A percentile compares a stretch with the other conserved stretches of the same genome.
These are phyloP conservation scores for Brachypteracias leptosomus DNA, from an alignment of 2,113 vertebrate species.

Conservation along the genomic window DNA sequence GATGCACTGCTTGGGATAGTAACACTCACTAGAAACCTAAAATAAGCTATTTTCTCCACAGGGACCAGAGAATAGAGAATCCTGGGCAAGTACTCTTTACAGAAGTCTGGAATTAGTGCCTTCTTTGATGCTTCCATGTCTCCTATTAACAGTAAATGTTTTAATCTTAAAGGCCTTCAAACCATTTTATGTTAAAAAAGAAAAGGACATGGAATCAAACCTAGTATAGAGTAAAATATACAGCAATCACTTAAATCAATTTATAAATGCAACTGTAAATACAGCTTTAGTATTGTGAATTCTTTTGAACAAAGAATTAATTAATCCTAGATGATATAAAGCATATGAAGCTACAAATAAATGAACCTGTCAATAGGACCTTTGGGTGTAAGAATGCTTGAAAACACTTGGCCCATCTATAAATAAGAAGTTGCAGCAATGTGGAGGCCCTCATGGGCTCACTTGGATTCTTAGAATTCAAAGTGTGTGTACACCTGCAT, in stretches of 20 bases:
- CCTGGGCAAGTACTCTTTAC: background rate
- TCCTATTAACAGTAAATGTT: background rate
- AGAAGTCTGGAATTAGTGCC: background rate
- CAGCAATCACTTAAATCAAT: background rate
- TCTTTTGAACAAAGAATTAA: background rate
- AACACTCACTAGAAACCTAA: background rate
- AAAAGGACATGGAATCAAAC: background rate
- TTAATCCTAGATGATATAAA: background rate
- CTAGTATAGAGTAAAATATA: background rate
- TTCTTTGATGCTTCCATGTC: background rate
- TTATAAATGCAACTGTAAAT: background rate
- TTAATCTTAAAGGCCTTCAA: background rate
- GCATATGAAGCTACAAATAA: background rate
- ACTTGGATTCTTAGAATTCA: background rate
- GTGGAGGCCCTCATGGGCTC: background rate
- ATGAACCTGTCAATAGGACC: background rate
- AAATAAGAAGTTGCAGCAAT: background rate
- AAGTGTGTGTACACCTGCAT: accelerated
- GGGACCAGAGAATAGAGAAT: background rate
- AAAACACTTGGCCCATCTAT: background rate
- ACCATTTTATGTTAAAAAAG: background rate
- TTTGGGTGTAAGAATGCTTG: background rate
- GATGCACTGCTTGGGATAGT: background rate
- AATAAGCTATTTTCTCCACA: background rate
- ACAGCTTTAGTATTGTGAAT: background rate